These are phyloP conservation scores for Lepus europaeus DNA, from an alignment of 2,113 vertebrate genomes.

Conservation along the genomic window DNA sequence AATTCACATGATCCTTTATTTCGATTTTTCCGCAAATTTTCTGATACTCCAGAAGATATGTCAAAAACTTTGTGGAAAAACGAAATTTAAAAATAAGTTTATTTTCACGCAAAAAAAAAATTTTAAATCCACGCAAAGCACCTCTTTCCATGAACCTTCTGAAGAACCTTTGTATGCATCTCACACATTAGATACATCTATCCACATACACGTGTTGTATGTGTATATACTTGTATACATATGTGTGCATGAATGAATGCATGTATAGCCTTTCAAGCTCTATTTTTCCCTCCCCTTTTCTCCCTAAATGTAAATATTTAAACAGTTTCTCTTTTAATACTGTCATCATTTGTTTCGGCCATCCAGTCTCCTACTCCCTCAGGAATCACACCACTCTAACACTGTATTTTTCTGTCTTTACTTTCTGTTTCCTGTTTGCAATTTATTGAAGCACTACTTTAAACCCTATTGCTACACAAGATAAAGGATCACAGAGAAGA, in stretches of 20 bases:
- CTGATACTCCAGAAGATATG: no score
- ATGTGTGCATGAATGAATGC: neutral
- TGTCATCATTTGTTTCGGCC: conserved; percentile 26
- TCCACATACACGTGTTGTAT: neutral
- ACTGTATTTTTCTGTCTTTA: neutral
- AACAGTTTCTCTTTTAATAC: neutral
- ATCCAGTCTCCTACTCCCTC: conserved; percentile 8
- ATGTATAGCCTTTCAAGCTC: neutral
- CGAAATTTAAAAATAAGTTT: no score
- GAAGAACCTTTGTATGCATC: neutral
- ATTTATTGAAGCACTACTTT: conserved; percentile 24
- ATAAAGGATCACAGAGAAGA: neutral
- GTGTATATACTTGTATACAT: neutral
- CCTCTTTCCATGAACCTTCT: no score
- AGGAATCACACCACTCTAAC: neutral
- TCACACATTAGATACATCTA: neutral
- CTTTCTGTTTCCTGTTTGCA: neutral
- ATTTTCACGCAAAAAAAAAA: no score
- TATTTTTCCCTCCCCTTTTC: neutral
- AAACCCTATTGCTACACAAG: neutral
- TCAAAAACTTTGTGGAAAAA: no score
- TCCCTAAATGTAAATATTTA: neutral
- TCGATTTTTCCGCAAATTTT: no score
- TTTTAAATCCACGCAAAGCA: no score
- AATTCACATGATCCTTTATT: no score